These are phyloP conservation scores for Druon quercuslanigerum DNA, from an alignment of 1,140 invertebrate genomes.

Conservation along the genomic window DNA sequence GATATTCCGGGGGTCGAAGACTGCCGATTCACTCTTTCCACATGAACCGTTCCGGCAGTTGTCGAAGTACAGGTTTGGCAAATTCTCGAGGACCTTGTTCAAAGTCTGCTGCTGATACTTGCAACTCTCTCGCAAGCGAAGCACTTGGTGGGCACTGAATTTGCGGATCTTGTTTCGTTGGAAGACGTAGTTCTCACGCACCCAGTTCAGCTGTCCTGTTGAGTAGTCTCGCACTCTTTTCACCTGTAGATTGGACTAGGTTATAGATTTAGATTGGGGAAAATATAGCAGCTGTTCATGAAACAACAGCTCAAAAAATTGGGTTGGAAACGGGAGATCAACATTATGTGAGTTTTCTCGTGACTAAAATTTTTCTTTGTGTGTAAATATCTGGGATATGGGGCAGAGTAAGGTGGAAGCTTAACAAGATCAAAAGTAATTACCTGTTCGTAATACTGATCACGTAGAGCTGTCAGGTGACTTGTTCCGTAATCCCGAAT, in stretches of 20 bases:
- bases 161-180: slow-evolving; percentile 95
- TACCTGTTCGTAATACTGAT: slow-evolving; percentile 95
- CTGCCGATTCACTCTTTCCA: slow-evolving; percentile 85
- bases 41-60: slow-evolving; percentile 93
- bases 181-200: slow-evolving; percentile 95
- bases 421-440: slow-evolving; percentile 36
- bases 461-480: slow-evolving; percentile 88
- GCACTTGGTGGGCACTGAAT: slow-evolving; percentile 93
- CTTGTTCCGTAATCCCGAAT: slow-evolving; percentile 93
- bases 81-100: slow-evolving; percentile 94
- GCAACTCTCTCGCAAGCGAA: slow-evolving; percentile 92
- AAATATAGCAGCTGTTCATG: background rate
- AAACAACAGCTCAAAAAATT: too few relatives aligned
- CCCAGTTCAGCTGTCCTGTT: slow-evolving; percentile 91
- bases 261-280: background rate
- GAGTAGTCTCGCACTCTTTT: slow-evolving; percentile 93
- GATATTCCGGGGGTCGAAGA: slow-evolving; percentile 81
- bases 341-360: too few relatives aligned
- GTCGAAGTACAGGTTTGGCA: slow-evolving; percentile 94
- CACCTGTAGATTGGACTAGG: slow-evolving; percentile 75
- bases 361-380: too few relatives aligned
- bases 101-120: slow-evolving; percentile 96
- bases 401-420: background rate
- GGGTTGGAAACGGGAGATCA: too few relatives aligned
- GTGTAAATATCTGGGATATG: background rate